Evolutionary conservation across 1,140 invertebrate genomes (phyloP).

Genomic region (Brachionus rotundiformis): DNA sequence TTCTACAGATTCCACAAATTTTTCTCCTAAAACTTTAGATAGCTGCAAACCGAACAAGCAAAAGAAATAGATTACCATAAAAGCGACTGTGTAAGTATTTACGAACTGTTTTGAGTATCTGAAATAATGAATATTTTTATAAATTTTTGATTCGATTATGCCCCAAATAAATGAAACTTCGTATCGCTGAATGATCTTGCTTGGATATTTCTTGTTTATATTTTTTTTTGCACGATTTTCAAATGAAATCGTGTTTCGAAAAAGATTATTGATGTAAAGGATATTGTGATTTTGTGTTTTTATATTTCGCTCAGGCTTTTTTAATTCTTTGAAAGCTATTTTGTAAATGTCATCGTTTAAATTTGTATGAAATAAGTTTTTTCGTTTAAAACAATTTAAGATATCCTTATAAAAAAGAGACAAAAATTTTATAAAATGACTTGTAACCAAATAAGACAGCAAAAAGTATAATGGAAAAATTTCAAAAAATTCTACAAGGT

Average conservation of each 20-base stretch:
- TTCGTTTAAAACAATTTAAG: neutral
- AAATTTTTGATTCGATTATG: neutral
- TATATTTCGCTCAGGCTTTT: neutral
- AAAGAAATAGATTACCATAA: conserved; percentile 50
- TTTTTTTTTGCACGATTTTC: too few species aligned
- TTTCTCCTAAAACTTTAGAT: neutral
- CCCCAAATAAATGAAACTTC: neutral
- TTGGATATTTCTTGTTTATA: neutral
- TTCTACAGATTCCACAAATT: neutral
- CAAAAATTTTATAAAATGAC: conserved; percentile 15
- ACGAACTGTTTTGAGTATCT: conserved; percentile 46
- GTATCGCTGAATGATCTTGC: neutral
- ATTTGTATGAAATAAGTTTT: neutral
- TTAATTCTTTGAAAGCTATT: neutral
- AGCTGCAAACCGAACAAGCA: neutral
- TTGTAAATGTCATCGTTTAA: neutral
- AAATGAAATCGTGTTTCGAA: neutral
- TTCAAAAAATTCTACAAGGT: neutral
- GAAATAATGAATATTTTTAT: conserved; percentile 36
- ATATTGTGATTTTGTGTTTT: conserved; percentile 17
- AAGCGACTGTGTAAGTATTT: conserved; percentile 47
- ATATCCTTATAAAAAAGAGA: neutral
- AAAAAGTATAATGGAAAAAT: conserved; percentile 37
- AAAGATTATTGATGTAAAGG: neutral
- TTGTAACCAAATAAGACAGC: neutral